Percentiles rank a stretch among this genome's conserved stretches.
Conservation (phyloP, 2,888 invertebrate genomes). For the Aleiodes leptofemur region DNA sequence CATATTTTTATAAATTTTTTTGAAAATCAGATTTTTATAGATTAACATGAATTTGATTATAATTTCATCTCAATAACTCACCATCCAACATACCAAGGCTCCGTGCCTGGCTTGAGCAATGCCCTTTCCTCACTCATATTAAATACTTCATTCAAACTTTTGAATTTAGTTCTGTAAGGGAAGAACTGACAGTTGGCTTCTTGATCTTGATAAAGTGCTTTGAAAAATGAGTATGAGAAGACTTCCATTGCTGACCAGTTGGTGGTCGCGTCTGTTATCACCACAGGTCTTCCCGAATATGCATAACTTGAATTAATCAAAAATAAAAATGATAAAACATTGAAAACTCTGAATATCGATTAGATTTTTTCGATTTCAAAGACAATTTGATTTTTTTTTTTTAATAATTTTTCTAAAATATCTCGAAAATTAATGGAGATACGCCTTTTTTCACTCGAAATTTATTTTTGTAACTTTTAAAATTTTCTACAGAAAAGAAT, state of each 20-base stretch:
- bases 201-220: slow-evolving; percentile 81
- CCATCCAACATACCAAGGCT: slow-evolving; percentile 86
- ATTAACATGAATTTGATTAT: background rate
- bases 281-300: slow-evolving; percentile 87
- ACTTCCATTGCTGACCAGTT: slow-evolving; percentile 88
- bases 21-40: background rate
- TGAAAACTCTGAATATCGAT: background rate
- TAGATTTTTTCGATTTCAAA: background rate
- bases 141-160: slow-evolving; percentile 87
- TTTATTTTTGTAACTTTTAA: too few relatives aligned
- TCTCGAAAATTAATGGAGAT: too few relatives aligned
- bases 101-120: slow-evolving; percentile 78
- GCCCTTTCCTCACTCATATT: slow-evolving; percentile 86
- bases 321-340: slow-evolving; percentile 26
- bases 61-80: slow-evolving; percentile 70
- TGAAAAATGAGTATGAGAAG: slow-evolving; percentile 91
- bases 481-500: too few relatives aligned
- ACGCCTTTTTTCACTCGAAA: too few relatives aligned
- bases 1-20: background rate
- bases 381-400: too few relatives aligned
- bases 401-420: too few relatives aligned
- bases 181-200: slow-evolving; percentile 90
- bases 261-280: slow-evolving; percentile 87
- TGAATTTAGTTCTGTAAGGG: slow-evolving; percentile 93
- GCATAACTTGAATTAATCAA: slow-evolving; percentile 77